Percentiles rank a stretch among this genome's conserved stretches.
Conservation (phyloP, 2,113 vertebrate species). For the Geococcyx californianus region DNA sequence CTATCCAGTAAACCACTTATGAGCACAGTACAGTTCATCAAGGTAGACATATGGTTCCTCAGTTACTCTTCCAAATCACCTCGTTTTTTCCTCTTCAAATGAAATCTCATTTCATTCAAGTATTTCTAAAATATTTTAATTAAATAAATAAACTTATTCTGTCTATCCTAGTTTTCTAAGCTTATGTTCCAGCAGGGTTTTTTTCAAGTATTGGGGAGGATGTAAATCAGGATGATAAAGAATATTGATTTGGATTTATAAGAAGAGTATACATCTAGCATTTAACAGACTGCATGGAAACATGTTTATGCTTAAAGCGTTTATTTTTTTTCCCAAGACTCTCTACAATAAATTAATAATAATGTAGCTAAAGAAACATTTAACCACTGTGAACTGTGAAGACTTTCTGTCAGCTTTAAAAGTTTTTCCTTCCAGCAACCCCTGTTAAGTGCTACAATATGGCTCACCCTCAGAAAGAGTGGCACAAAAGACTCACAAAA, state of each 20-base stretch:
- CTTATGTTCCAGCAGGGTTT: not conserved
- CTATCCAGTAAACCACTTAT: not conserved
- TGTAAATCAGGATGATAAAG: not conserved
- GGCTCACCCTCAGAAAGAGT: not conserved
- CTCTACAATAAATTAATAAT: not conserved
- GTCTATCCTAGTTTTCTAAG: not conserved
- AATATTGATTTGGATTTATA: not conserved
- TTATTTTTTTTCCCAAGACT: not conserved
- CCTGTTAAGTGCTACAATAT: not conserved
- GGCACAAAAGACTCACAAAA: not conserved
- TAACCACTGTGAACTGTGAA: not conserved
- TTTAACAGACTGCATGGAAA: not conserved
- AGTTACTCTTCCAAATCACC: not conserved
- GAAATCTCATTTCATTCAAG: not conserved
- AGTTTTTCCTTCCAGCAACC: not conserved
- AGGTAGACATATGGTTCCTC: accelerated
- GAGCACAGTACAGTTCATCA: not conserved
- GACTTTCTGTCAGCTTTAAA: not conserved
- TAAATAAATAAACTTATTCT: not conserved
- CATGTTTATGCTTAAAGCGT: not conserved
- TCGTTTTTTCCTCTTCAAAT: not conserved
- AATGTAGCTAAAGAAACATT: not conserved
- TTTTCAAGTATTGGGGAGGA: not conserved
- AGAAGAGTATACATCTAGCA: not conserved
- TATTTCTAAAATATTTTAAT: not conserved